Percentiles rank a stretch among this genome's conserved stretches.
Evolutionary conservation across 2,888 invertebrate species (phyloP).

Genomic region (Deladenus siricidicola): DNA sequence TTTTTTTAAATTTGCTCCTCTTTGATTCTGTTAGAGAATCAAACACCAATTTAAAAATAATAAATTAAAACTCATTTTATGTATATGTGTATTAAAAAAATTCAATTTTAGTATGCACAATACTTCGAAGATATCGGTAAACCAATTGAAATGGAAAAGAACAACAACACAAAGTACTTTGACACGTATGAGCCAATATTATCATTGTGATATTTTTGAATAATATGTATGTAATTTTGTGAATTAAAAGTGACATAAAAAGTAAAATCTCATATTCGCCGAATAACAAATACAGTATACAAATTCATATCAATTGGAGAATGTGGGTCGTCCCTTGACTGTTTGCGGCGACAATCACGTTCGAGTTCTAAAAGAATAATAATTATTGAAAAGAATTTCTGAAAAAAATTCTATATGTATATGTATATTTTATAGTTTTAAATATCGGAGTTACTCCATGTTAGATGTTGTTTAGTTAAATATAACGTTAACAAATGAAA

Average conservation of each 20-base stretch:
- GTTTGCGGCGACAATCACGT: conserved; percentile 81
- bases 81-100: neutral
- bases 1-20: no score
- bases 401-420: neutral
- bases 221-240: no score
- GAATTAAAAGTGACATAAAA: no score
- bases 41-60: no score
- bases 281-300: no score
- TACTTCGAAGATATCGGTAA: conserved; percentile 36
- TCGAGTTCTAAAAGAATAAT: conserved; percentile 61
- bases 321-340: conserved; percentile 84
- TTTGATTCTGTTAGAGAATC: no score
- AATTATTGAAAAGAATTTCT: neutral
- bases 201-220: neutral
- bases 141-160: neutral
- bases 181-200: neutral
- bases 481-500: no score
- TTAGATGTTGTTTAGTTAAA: no score
- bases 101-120: conserved; percentile 39
- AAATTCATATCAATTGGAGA: conserved; percentile 18
- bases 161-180: neutral
- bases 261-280: no score
- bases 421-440: neutral
- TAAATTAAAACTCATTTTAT: neutral
- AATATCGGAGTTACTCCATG: neutral